phyloP scores from a whole-genome alignment of 2,888 invertebrate species.

The Perizoma affinitatum region DNA sequence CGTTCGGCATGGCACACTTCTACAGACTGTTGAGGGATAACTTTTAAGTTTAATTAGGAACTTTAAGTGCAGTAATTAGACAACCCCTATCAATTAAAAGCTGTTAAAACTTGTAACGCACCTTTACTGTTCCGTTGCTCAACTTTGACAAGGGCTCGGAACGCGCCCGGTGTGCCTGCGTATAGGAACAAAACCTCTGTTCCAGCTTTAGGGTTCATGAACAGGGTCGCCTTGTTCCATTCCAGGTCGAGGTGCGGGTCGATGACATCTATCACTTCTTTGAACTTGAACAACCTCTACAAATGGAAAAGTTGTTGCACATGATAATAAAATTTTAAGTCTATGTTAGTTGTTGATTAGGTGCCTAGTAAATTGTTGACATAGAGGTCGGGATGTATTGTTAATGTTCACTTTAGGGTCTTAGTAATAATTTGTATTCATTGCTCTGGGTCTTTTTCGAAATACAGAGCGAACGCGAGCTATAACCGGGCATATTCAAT shows the following conservation, averaged over 20 bases:
- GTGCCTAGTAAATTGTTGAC: background rate
- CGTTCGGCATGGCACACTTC: too few relatives aligned
- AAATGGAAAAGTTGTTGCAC: slow-evolving; percentile 22
- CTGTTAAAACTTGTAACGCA: background rate
- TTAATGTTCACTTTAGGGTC: too few relatives aligned
- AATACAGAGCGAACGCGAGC: too few relatives aligned
- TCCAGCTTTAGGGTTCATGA: slow-evolving; percentile 68
- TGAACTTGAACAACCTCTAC: slow-evolving; percentile 59
- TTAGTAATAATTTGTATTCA: too few relatives aligned
- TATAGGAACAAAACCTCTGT: slow-evolving; percentile 60
- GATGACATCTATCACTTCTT: slow-evolving; percentile 50
- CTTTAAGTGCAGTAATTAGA: too few relatives aligned
- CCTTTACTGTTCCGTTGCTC: slow-evolving; percentile 62
- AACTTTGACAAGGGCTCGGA: slow-evolving; percentile 60
- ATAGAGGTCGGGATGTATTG: too few relatives aligned
- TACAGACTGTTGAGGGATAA: too few relatives aligned
- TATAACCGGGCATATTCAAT: too few relatives aligned
- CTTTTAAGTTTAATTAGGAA: too few relatives aligned
- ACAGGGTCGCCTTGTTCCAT: slow-evolving; percentile 61
- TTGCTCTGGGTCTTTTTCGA: too few relatives aligned
- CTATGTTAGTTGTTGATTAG: slow-evolving; percentile 22
- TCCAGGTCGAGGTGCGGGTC: slow-evolving; percentile 51
- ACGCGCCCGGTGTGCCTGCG: slow-evolving; percentile 60
- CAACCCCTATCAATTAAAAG: too few relatives aligned
- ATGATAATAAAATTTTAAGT: slow-evolving; percentile 10